These are phyloP conservation scores for Enteromius argenteus DNA, from an alignment of 2,797 vertebrate species.

Conservation along the genomic window DNA sequence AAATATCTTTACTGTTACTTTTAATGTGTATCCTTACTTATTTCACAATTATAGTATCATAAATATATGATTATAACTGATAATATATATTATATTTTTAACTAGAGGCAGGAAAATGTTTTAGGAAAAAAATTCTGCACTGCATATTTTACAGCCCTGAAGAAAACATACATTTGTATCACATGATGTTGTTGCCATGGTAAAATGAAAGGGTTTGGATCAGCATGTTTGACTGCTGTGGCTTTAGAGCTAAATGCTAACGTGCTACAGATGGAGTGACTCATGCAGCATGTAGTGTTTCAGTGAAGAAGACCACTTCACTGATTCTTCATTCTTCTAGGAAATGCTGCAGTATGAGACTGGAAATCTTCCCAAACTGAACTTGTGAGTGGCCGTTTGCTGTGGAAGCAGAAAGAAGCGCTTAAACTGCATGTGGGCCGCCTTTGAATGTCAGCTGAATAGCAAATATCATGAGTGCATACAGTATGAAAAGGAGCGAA, in stretches of 20 bases:
- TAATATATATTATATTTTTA: not conserved
- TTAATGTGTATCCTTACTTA: no score
- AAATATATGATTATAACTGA: no score
- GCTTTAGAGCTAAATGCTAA: constrained; percentile 33
- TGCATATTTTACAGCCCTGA: not conserved
- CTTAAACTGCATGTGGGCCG: not conserved
- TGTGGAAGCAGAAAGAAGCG: not conserved
- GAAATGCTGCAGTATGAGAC: constrained; percentile 5
- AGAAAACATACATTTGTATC: constrained; percentile 8
- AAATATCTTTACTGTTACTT: not conserved
- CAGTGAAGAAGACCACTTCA: constrained; percentile 22
- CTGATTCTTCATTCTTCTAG: constrained; percentile 35
- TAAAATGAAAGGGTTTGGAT: constrained; percentile 45
- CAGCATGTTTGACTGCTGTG: constrained; percentile 39
- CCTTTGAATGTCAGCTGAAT: constrained; percentile 42
- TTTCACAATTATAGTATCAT: not conserved
- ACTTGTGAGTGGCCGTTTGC: constrained; percentile 1
- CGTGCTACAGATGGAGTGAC: constrained; percentile 52
- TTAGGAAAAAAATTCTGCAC: not conserved
- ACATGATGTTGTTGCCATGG: constrained; percentile 44
- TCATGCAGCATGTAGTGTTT: constrained; percentile 44
- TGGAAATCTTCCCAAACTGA: constrained; percentile 8
- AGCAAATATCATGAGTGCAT: constrained; percentile 18
- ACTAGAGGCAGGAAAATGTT: not conserved
- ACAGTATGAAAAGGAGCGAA: constrained; percentile 39